Base-by-base conservation (phyloP, 2,888 invertebrate species). In the Limnephilus rhombicus region DNA sequence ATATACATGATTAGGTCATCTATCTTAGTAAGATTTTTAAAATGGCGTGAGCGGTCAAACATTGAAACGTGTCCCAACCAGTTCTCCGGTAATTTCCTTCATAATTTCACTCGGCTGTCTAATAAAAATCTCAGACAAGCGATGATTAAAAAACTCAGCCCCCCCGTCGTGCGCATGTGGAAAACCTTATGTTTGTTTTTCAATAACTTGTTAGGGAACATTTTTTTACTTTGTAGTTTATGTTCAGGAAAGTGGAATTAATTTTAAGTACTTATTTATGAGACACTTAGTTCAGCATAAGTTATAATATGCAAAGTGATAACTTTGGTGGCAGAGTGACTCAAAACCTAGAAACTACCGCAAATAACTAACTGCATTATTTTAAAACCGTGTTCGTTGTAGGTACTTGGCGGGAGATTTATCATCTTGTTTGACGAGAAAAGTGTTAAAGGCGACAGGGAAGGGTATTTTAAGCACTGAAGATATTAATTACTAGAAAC, bases 41-140 rank as follows among this genome's bases (percentile, higher is more conserved):
- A 68, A 68, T 68, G 9, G n/a, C 68, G 24, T 24, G 68, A 68
- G 68, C 9, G 68, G 68, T 68, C 68, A 68, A 68, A 68, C 68
- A 68, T n/a, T 9, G 24, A 68, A 68, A 24, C 68, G 24, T 24
- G 68, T 68, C 68, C 9, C 68, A 68, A 68, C 68, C 68, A 68
- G 68, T 68, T 24, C 68, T 68, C 24, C 68, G 68, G 82, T 53
- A 68, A 88, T 53, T 88, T 68, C 88, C 34, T 68, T 88, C 53
- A 88, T 88, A 88, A 88, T 88, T 88, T 88, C 88, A 68, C 37
- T 88, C 88, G 68, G 68, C 37, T 88, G 88, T 88, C 88, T 80
- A 88, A 88, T 88, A 88, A 88, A 88, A 88, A 88, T 88, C 88
- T 68, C 4, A 88, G n/a, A 68, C 88, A 68, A 53, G 68, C 86